These are phyloP conservation scores for Ochropacha duplaris DNA, from an alignment of 2,888 invertebrate genomes.

Conservation along the genomic window DNA sequence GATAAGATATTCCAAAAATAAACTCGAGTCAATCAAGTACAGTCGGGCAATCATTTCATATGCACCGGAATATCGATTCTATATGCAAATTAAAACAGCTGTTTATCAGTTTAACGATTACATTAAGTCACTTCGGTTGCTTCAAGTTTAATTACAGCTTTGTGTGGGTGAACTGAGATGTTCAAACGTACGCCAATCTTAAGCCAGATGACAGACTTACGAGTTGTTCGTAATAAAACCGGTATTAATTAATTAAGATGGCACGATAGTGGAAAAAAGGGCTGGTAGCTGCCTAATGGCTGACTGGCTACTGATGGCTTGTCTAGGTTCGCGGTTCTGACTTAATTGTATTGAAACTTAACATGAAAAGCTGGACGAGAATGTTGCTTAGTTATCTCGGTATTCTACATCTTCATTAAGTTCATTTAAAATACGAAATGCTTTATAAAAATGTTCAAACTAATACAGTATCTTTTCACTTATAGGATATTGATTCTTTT, in stretches of 20 bases:
- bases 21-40: constrained; percentile 38
- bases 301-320: constrained; percentile 36
- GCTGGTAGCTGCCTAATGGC: constrained; percentile 54
- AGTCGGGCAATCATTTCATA: constrained; percentile 29
- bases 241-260: constrained; percentile 78
- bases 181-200: constrained; percentile 56
- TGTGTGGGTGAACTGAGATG: constrained; percentile 64
- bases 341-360: constrained; percentile 63
- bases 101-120: constrained; percentile 69
- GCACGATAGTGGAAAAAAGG: constrained; percentile 64
- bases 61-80: constrained; percentile 59
- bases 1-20: constrained; percentile 18
- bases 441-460: too few relatives aligned
- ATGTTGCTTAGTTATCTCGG: not conserved
- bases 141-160: constrained; percentile 67
- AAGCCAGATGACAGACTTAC: constrained; percentile 54
- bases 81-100: constrained; percentile 75
- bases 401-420: not conserved
- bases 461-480: too few relatives aligned
- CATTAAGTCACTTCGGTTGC: constrained; percentile 59
- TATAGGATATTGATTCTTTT: too few relatives aligned
- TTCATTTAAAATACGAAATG: not conserved
- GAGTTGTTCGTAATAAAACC: constrained; percentile 68
- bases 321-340: constrained; percentile 39
- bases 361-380: constrained; percentile 43